Evolutionary conservation across 2,113 vertebrate species (phyloP), one percentile per base, ranked within the genome.

Genomic region (Larimichthys crocea): DNA sequence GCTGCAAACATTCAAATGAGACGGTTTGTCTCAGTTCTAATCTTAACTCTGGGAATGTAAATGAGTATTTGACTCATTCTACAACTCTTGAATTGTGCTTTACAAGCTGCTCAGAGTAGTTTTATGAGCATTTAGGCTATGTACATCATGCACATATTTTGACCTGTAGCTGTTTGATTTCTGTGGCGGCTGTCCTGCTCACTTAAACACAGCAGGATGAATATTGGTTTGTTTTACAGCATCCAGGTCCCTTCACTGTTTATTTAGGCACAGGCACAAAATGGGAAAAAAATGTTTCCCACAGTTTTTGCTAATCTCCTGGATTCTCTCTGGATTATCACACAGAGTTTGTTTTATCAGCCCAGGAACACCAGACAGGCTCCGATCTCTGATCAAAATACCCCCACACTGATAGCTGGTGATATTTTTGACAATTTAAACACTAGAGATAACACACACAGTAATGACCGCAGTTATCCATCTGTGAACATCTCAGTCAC

Each of bases 341-440:
- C 65, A 10, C 60, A 44, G 60, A 40, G 16, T 62, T 68, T 59
- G 70, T 84, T 78, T 71, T 26, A 62, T 79, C 70, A 69, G 59
- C 16, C 17, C 48, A 68, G 44, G 35, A 44, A 74, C 53, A 60
- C 55, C 70, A 74, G 61, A 65, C 40, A 24, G 61, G 42, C 40
- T 26, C 24, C 19, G 3, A 5, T 56, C 52, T 76, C 22, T 56
- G 57, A 48, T 31, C 59, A 6, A 35, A 46, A 65, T 16, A 44
- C 61, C 31, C 20, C 5, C 44, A 10, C 35, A 46, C 16, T 19
- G 14, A 53, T 9, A 1, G 10, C 1, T 5, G 3, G 7, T 40
- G 71, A 6, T 52, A 3, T 40, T 62, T n/a, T 10, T n/a, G 8
- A 31, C 17, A 3, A 29, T 61, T 48, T 3, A 29, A 46, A 57